Evolutionary conservation across 2,888 invertebrate genomes (phyloP), one percentile per base, ranked within the genome.

Genomic region (Pseudoips prasinana): DNA sequence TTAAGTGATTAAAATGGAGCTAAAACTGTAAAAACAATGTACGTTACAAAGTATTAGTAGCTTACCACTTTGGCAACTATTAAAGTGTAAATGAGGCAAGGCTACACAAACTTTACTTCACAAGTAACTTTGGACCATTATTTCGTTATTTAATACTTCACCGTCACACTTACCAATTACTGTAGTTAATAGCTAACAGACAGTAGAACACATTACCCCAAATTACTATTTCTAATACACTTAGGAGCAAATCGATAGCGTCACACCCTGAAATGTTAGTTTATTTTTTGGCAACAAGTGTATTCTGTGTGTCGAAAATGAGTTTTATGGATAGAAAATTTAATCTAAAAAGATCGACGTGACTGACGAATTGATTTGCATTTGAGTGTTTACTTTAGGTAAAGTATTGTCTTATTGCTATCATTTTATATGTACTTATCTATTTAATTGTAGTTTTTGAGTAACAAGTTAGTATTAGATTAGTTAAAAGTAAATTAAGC

Each of bases 161-260:
- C 49, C 41, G 40, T 47, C 46, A 58, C 54, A 48, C 38, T 25
- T 46, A 47, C 41, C 25, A 20, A 20, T 40, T 39, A 33, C 39
- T 18, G 46, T 58, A 55, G 56, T 42, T 47, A 46, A 36, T 50
- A 30, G 38, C 29, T n/a, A 33, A 52, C 40, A 41, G 35, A 46
- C 36, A 40, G 53, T 59, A 61, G 52, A 44, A 42, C 49, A 56
- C 49, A 57, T 53, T 57, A 52, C 41, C 49, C 43, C 33, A 52
- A 49, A 50, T 50, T 46, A 50, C 48, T 48, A 38, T 58, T 56
- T 59, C 44, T 62, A 64, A 65, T 68, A 66, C 67, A 76, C 69
- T 76, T 72, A 60, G 65, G 67, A 70, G 72, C 67, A 66, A 71
- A 68, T 71, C 66, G 57, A 67, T 62, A 56, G 39, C 19, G 20